Base-by-base conservation (phyloP, 1,140 invertebrate species). In the Dendroctonus ponderosae region DNA sequence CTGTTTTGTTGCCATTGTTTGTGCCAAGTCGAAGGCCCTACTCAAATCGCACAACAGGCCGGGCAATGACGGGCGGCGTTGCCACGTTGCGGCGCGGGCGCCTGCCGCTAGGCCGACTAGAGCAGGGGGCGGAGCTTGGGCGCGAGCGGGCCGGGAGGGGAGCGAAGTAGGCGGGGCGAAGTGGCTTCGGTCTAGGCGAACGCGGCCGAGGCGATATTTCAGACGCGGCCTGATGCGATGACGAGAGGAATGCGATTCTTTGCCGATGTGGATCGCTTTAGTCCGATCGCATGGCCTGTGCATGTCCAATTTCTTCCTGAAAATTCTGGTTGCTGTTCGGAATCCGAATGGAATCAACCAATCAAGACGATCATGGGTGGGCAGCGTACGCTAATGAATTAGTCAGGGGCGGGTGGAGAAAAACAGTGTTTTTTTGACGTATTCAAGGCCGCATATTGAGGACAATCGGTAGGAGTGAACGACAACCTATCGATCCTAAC, bases 171-270 rank as follows among this genome's bases (percentile, higher is more conserved):
- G 52, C 52, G 52, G 52, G 6, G 52, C 52, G 0, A 37, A 37
- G 11, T n/a, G 37, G 26, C 37, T 26, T 54, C 52, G 52, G 52
- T n/a, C 52, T 4, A 39, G 26, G n/a, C 52, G 52, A 54, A 54
- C 52, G 52, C 52, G 52, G 4, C 52, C 52, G 52, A 54, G 52
- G 52, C 40, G 52, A 54, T 54, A 37, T 54, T 54, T 54, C 37
- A 54, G 52, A 54, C 52, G n/a, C 26, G 26, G 26, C 26, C 26
- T 26, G 26, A 26, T 26, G 26, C 52, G 52, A 54, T 54, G 40
- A 39, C 52, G 37, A 37, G 40, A 11, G 52, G 38, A 54, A 54
- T 39, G 38, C 52, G 52, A 54, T 54, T 54, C 52, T 2, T 7
- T n/a, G 37, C 37, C 52, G 37, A 12, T 9, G 43, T 26, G 26